Base-by-base conservation (phyloP, 2,888 invertebrate genomes). In the Salpingus planirostris region DNA sequence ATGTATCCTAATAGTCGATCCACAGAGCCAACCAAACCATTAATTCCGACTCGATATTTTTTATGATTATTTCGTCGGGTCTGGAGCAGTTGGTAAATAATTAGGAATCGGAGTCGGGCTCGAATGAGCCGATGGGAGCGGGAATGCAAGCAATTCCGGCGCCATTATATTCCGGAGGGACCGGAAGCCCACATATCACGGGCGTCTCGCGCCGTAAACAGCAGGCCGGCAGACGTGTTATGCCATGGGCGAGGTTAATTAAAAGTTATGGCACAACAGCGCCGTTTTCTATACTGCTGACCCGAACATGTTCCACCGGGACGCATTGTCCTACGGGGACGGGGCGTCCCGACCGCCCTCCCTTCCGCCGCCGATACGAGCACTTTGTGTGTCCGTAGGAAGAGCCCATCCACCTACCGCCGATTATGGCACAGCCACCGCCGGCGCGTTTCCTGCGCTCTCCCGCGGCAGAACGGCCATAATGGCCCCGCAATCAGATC, bases 241-340 rank as follows among this genome's bases (percentile, higher is more conserved):
- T 34, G 26, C 26, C 26, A 13, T 24, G n/a, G 44, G 41, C 39
- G 36, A 36, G 42, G 43, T 45, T 51, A 51, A 50, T 51, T 51
- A 50, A 51, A 51, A 51, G 44, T 50, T 51, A 51, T 51, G 43
- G 41, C 41, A 36, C 37, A 38, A 36, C 44, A 42, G 42, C 44
- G 38, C 42, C 45, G 45, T 44, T 49, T 46, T 44, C 42, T 42
- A 44, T 45, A 40, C 40, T 40, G 47, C 46, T 47, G 51, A 49
- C 51, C 51, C 38, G 24, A 35, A 40, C 31, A 32, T 30, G 35
- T 37, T 42, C 43, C 41, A 37, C 31, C 26, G 34, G 33, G 41
- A 39, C 38, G 33, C 25, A 31, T 34, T 25, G 26, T 38, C 4
- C 10, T 8, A n/a, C n/a, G n/a, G n/a, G n/a, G n/a, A n/a, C n/a